Conservation (phyloP, 2,797 vertebrate species). For the Epinephelus coioides region DNA sequence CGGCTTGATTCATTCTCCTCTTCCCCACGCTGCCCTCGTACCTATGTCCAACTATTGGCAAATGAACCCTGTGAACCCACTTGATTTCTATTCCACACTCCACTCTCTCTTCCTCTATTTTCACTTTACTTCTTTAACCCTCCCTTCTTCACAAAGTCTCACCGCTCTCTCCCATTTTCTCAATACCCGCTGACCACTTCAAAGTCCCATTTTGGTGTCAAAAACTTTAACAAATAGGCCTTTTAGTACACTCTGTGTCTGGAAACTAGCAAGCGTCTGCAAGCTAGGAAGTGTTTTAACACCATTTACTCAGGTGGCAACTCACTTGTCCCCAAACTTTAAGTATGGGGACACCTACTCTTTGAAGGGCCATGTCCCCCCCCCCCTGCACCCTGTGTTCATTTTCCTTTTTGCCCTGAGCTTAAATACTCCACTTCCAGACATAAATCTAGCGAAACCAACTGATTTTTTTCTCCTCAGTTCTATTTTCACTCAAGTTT, state of each 20-base stretch:
- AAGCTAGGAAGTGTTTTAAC: constrained; percentile 42
- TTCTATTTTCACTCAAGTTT: constrained; percentile 17
- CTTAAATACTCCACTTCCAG: constrained; percentile 47
- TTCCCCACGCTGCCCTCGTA: constrained; percentile 1
- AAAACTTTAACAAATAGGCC: constrained; percentile 50
- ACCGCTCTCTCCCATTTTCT: constrained; percentile 22
- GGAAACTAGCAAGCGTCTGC: constrained; percentile 32
- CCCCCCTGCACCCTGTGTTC: constrained; percentile 12
- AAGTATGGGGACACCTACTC: constrained; percentile 23
- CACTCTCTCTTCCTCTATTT: constrained; percentile 27
- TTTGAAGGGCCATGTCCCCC: constrained; percentile 36
- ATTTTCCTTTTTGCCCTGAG: constrained; percentile 28
- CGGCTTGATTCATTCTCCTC: constrained; percentile 40
- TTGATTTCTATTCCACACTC: constrained; percentile 42
- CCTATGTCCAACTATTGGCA: constrained; percentile 42
- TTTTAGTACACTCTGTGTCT: constrained; percentile 37
- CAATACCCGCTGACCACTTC: constrained; percentile 27
- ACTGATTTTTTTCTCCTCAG: constrained; percentile 3
- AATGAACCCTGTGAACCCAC: constrained; percentile 47
- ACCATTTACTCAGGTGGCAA: constrained; percentile 48
- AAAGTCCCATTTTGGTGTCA: constrained; percentile 53
- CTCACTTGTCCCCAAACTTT: constrained; percentile 36
- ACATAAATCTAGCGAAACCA: constrained; percentile 37
- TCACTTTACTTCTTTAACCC: constrained; percentile 39
- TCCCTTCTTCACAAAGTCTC: constrained; percentile 29